Percentiles rank a stretch among this genome's conserved stretches.
Evolutionary conservation across 2,888 invertebrate genomes (phyloP).

Genomic region (Phyllotreta striolata): DNA sequence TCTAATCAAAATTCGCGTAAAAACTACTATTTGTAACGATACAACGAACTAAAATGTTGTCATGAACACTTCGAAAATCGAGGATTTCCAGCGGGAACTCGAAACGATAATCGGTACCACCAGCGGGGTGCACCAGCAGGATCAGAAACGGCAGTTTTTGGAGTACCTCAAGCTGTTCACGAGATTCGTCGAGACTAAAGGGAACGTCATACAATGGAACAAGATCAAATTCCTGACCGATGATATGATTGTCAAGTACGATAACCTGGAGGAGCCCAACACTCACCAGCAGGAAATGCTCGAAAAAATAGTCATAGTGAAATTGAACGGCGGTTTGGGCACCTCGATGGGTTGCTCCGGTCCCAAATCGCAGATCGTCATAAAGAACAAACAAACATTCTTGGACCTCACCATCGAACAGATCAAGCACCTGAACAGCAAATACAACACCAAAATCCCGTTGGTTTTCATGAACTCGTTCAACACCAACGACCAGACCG

Average conservation of each 20-base stretch:
- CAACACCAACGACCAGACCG: conserved; percentile 98
- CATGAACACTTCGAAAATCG: not conserved
- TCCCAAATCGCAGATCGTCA: conserved; percentile 94
- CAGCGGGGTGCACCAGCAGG: conserved; percentile 39
- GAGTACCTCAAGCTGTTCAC: conserved; percentile 54
- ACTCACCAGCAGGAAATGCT: conserved; percentile 74
- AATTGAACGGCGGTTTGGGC: conserved; percentile 94
- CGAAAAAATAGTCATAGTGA: conserved; percentile 89
- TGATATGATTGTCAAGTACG: conserved; percentile 84
- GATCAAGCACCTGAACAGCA: conserved; percentile 93
- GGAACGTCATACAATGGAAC: conserved; percentile 88
- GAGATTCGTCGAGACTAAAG: conserved; percentile 51
- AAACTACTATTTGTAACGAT: too few species aligned
- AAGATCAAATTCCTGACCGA: conserved; percentile 88
- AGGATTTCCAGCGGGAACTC: conserved; percentile 71
- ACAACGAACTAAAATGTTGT: too few species aligned
- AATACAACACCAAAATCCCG: conserved; percentile 93
- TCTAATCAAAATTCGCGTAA: too few species aligned
- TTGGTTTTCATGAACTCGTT: conserved; percentile 99
- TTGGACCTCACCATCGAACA: conserved; percentile 95
- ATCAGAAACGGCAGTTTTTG: conserved; percentile 50
- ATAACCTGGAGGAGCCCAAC: conserved; percentile 70
- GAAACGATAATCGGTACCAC: conserved; percentile 52
- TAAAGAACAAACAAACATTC: conserved; percentile 91
- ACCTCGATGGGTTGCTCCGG: conserved; percentile 98